phyloP scores from a whole-genome alignment of 2,888 invertebrate species.

The Apoderus coryli region DNA sequence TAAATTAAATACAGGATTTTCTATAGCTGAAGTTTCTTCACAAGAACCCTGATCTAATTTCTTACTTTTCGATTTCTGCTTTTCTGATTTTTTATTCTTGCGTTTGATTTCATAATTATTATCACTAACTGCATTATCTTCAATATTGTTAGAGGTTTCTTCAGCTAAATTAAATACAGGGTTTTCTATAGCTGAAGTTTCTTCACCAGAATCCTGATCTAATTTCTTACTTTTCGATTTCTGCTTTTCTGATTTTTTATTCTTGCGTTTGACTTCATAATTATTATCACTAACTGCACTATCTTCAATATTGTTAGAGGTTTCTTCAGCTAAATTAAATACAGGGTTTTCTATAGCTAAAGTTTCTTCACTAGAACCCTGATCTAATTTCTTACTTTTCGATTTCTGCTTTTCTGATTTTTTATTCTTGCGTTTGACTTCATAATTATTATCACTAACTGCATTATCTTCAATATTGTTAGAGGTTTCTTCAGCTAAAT shows the following conservation, averaged over 20 bases:
- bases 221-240: constrained; percentile 9
- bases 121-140: too few species aligned
- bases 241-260: constrained; percentile 18
- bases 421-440: constrained; percentile 4
- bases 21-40: too few species aligned
- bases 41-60: too few species aligned
- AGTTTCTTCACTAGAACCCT: too few species aligned
- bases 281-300: constrained; percentile 13
- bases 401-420: constrained; percentile 12
- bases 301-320: constrained; percentile 5
- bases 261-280: constrained; percentile 17
- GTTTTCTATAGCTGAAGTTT: too few species aligned
- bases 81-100: too few species aligned
- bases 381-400: constrained; percentile 8
- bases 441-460: too few species aligned
- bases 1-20: too few species aligned
- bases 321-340: constrained; percentile 13
- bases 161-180: too few species aligned
- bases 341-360: constrained; percentile 18
- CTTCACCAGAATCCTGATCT: background rate
- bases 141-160: too few species aligned
- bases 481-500: background rate
- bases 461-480: constrained; percentile 3
- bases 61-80: too few species aligned
- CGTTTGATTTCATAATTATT: too few species aligned